phyloP scores from a whole-genome alignment of 2,888 invertebrate genomes.

The Temnothorax rugatulus region DNA sequence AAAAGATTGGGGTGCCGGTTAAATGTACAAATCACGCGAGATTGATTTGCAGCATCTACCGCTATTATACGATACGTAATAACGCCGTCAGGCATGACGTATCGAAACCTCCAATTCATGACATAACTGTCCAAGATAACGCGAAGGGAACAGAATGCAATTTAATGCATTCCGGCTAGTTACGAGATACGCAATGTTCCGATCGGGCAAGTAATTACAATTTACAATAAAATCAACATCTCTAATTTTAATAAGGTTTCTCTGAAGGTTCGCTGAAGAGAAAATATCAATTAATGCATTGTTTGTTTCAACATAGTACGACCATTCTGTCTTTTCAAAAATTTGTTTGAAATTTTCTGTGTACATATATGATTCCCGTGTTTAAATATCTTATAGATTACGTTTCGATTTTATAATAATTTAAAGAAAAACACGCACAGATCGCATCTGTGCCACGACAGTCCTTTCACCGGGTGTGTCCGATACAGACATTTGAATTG shows the following conservation, averaged over 20 bases:
- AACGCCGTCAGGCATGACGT: conserved; percentile 27
- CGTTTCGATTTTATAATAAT: not conserved
- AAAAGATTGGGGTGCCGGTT: conserved; percentile 9
- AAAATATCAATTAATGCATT: not conserved
- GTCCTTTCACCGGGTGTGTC: conserved; percentile 1
- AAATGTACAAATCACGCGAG: conserved; percentile 46
- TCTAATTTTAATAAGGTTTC: not conserved
- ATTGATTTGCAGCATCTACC: conserved; percentile 40
- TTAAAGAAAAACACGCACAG: not conserved
- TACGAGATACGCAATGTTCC: conserved; percentile 6
- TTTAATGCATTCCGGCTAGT: conserved; percentile 32
- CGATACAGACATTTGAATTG: conserved; percentile 23
- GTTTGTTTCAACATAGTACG: not conserved
- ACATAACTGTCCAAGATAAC: conserved; percentile 53
- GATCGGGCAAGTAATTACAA: not conserved
- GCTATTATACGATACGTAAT: conserved; percentile 30
- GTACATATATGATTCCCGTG: not conserved
- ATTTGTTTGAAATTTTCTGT: not conserved
- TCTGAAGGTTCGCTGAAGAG: not conserved
- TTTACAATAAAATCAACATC: not conserved
- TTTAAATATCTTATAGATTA: not conserved
- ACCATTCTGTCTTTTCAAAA: not conserved
- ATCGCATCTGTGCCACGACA: not conserved
- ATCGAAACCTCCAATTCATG: conserved; percentile 55
- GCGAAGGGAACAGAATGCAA: conserved; percentile 25